Evolutionary conservation across 2,888 invertebrate genomes (phyloP).

Genomic region (Agrotis clavis): DNA sequence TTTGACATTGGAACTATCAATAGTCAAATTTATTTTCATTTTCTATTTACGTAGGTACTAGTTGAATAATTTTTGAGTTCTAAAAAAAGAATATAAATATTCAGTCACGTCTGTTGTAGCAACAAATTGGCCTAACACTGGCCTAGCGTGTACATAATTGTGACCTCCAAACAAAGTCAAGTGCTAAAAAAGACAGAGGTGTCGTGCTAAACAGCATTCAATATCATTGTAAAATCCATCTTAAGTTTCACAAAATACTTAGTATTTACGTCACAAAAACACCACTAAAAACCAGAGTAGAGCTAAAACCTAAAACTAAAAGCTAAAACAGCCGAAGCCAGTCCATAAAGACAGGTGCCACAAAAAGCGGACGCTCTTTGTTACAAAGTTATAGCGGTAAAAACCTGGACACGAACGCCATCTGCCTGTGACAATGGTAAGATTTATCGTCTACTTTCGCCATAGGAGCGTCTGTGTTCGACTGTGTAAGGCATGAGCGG

Average conservation of each 20-base stretch:
- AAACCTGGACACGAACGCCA: conserved; percentile 85
- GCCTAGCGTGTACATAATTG: too few relatives aligned
- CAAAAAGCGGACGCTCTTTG: conserved; percentile 79
- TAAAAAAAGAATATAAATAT: too few relatives aligned
- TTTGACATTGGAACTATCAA: too few relatives aligned
- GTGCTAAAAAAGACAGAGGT: too few relatives aligned
- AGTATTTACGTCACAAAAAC: neutral
- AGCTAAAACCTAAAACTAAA: conserved; percentile 56
- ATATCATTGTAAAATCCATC: too few relatives aligned
- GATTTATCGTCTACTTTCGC: conserved; percentile 84
- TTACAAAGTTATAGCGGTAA: conserved; percentile 84
- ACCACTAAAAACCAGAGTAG: conserved; percentile 17
- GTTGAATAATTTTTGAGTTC: too few relatives aligned
- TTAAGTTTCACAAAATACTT: neutral
- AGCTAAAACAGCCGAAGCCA: conserved; percentile 59
- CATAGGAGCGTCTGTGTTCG: conserved; percentile 68
- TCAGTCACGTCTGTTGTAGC: too few relatives aligned
- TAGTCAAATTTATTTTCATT: too few relatives aligned
- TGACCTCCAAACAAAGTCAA: too few relatives aligned
- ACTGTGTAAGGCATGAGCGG: conserved; percentile 48
- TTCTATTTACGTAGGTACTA: too few relatives aligned
- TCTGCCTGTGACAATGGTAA: conserved; percentile 85
- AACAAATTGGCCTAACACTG: too few relatives aligned
- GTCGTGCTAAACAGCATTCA: too few relatives aligned
- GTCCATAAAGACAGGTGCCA: conserved; percentile 71